Evolutionary conservation across 2,888 invertebrate species (phyloP).

Genomic region (Drosophila heteroneura): DNA sequence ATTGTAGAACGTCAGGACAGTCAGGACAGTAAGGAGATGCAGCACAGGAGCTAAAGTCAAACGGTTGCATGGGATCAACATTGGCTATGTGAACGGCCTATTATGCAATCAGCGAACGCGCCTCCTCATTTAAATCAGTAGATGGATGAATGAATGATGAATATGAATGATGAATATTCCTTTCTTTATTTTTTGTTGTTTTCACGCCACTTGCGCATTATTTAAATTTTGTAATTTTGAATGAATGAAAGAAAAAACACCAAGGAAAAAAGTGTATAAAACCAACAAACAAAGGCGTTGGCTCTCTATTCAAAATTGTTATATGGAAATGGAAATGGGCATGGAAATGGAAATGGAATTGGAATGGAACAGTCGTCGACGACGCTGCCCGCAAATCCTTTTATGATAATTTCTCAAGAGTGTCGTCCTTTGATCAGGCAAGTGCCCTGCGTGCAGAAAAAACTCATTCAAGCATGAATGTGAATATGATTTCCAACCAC

Average conservation of each 20-base stretch:
- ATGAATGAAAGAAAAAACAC: slow-evolving; percentile 29
- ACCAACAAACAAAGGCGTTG: slow-evolving; percentile 58
- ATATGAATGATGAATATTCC: slow-evolving; percentile 43
- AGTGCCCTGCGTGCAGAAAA: slow-evolving; percentile 76
- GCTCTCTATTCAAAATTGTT: slow-evolving; percentile 69
- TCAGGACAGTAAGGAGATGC: not conserved
- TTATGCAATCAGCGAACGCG: slow-evolving; percentile 60
- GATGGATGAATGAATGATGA: slow-evolving; percentile 28
- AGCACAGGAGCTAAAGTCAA: slow-evolving; percentile 32
- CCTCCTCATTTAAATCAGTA: slow-evolving; percentile 20
- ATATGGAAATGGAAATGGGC: slow-evolving; percentile 26
- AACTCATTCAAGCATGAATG: slow-evolving; percentile 84
- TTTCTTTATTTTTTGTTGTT: slow-evolving; percentile 28
- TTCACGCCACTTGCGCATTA: slow-evolving; percentile 79
- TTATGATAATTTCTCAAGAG: slow-evolving; percentile 85
- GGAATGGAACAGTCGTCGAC: slow-evolving; percentile 34
- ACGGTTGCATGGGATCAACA: slow-evolving; percentile 35
- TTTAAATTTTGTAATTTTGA: slow-evolving; percentile 75
- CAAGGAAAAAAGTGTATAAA: slow-evolving; percentile 27
- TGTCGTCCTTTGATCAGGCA: slow-evolving; percentile 85
- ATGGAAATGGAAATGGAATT: slow-evolving; percentile 11
- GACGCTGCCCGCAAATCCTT: slow-evolving; percentile 78
- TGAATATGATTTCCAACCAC: slow-evolving; percentile 80
- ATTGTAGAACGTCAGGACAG: slow-evolving; percentile 30
- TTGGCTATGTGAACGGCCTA: slow-evolving; percentile 52